Evolutionary conservation across 1,140 invertebrate species (phyloP).

Genomic region (Panagrolaimus sp.): DNA sequence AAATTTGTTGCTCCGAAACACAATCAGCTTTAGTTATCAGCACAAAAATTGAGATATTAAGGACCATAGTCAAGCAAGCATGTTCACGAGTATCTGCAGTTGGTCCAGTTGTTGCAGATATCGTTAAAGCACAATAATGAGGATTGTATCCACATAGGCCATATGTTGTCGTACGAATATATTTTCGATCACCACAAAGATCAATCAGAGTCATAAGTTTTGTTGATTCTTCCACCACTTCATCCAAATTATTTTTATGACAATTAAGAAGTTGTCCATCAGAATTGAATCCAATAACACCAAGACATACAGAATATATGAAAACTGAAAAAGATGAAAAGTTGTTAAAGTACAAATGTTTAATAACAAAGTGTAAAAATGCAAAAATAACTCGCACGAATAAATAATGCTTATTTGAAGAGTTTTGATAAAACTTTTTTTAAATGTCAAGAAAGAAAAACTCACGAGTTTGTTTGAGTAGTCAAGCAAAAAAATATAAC

Average conservation of each 20-base stretch:
- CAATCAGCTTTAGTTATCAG: constrained; percentile 84
- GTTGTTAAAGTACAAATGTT: too few species aligned
- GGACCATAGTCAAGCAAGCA: constrained; percentile 73
- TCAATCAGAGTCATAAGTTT: constrained; percentile 92
- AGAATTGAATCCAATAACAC: constrained; percentile 80
- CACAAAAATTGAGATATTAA: constrained; percentile 82
- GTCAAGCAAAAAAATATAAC: too few species aligned
- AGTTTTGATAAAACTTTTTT: too few species aligned
- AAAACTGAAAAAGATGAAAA: too few species aligned
- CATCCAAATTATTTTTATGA: constrained; percentile 82
- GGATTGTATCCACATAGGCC: constrained; percentile 87
- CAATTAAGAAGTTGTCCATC: constrained; percentile 72
- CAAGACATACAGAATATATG: constrained; percentile 89
- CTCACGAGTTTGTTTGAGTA: too few species aligned
- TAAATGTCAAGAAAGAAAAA: too few species aligned
- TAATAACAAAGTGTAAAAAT: too few species aligned
- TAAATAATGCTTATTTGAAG: too few species aligned
- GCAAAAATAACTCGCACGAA: too few species aligned
- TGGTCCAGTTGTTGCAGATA: constrained; percentile 65
- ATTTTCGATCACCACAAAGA: constrained; percentile 90
- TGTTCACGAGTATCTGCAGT: constrained; percentile 69
- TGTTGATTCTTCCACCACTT: constrained; percentile 81
- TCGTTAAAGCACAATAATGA: constrained; percentile 86
- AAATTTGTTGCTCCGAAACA: constrained; percentile 62
- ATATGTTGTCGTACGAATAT: constrained; percentile 86